Conservation (phyloP, 2,888 invertebrate species). For the Callyntrura sp. region DNA sequence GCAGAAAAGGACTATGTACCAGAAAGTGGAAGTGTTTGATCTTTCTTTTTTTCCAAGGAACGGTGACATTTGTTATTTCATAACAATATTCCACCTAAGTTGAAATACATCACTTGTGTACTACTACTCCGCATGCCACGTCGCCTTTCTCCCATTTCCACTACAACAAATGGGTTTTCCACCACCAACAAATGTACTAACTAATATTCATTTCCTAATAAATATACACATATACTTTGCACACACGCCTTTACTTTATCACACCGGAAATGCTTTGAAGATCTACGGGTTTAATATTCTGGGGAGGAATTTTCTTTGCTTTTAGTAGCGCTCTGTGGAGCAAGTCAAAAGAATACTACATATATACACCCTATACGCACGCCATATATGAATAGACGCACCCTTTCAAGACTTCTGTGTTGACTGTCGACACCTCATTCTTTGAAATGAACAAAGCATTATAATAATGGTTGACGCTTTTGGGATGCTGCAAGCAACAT, state of each 20-base stretch:
- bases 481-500: background rate
- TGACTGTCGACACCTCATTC: slow-evolving; percentile 33
- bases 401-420: slow-evolving; percentile 10
- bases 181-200: slow-evolving; percentile 27
- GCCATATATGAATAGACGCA: background rate
- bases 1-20: too few relatives aligned
- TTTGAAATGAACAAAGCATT: slow-evolving; percentile 34
- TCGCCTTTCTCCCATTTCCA: slow-evolving; percentile 5
- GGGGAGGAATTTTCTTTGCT: background rate
- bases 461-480: slow-evolving; percentile 41
- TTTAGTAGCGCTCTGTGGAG: background rate
- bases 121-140: too few relatives aligned
- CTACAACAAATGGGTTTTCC: slow-evolving; percentile 45
- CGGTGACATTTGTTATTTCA: slow-evolving; percentile 80
- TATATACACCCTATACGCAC: too few relatives aligned
- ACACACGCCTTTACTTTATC: slow-evolving; percentile 38
- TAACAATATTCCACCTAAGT: slow-evolving; percentile 73
- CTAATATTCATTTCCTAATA: slow-evolving; percentile 67
- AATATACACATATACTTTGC: background rate
- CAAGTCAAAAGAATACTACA: background rate
- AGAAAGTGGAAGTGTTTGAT: slow-evolving; percentile 48
- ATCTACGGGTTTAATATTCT: slow-evolving; percentile 29
- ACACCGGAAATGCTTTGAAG: slow-evolving; percentile 71
- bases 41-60: slow-evolving; percentile 63
- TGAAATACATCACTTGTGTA: too few relatives aligned